These are phyloP conservation scores for Menura novaehollandiae DNA, from an alignment of 2,113 vertebrate genomes.

Conservation along the genomic window DNA sequence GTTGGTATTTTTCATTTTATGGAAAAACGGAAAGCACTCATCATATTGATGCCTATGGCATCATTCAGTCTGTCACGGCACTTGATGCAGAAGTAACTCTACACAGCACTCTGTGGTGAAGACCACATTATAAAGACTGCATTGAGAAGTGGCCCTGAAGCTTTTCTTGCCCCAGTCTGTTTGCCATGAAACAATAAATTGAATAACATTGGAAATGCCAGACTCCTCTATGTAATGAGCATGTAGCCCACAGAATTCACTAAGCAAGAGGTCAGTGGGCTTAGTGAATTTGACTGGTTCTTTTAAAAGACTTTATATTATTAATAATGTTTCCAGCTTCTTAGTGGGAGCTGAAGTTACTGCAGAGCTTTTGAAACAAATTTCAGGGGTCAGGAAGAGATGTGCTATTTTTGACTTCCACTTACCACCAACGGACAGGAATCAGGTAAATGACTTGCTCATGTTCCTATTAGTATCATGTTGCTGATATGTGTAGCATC, in stretches of 20 bases:
- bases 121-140: background rate
- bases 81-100: conserved; percentile 14
- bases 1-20: background rate
- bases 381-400: background rate
- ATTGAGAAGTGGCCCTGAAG: background rate
- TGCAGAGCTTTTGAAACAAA: background rate
- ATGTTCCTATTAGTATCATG: background rate
- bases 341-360: background rate
- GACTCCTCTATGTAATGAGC: background rate
- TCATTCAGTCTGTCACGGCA: background rate
- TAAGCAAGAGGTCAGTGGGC: background rate
- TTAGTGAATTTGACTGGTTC: background rate
- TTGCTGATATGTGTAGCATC: background rate
- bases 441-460: background rate
- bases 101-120: background rate
- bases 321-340: background rate
- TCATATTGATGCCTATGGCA: background rate
- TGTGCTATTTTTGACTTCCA: background rate
- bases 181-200: background rate
- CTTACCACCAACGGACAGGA: background rate
- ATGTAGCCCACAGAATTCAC: background rate
- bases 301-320: background rate
- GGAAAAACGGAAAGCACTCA: background rate
- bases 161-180: background rate
- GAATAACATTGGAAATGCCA: accelerated